Conservation (phyloP, 2,797 vertebrate genomes). For the Fundulus diaphanus region DNA sequence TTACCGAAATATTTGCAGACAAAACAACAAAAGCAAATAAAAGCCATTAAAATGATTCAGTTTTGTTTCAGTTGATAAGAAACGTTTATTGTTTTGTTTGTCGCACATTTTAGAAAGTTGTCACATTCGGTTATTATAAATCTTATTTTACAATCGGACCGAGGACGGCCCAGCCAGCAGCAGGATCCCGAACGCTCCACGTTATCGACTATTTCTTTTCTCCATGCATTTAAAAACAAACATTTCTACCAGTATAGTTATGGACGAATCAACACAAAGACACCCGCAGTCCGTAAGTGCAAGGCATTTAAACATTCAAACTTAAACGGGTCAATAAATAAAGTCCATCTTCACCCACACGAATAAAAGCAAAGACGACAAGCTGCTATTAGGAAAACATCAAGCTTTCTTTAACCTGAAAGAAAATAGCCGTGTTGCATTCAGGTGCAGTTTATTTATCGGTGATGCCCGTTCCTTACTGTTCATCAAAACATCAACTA, state of each 20-base stretch:
- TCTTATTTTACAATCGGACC: conserved; percentile 55
- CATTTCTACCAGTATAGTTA: neutral
- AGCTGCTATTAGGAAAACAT: neutral
- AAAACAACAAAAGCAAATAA: neutral
- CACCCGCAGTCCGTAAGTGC: neutral
- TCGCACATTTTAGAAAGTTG: conserved; percentile 65
- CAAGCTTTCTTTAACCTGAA: neutral
- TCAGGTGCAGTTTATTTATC: neutral
- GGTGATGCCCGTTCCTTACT: conserved; percentile 21
- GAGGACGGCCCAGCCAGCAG: conserved; percentile 23
- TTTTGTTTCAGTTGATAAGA: conserved; percentile 34
- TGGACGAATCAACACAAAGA: conserved; percentile 3
- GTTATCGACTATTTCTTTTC: conserved; percentile 15
- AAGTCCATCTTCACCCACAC: conserved; percentile 5
- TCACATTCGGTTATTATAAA: conserved; percentile 56
- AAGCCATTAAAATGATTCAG: neutral
- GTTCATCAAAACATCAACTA: conserved; percentile 3
- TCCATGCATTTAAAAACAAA: conserved; percentile 36
- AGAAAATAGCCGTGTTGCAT: neutral
- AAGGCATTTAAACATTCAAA: conserved; percentile 13
- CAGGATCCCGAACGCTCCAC: conserved; percentile 32
- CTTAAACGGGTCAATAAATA: conserved; percentile 27
- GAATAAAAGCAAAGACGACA: neutral
- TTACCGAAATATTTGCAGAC: neutral
- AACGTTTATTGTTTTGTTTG: conserved; percentile 67